Percentiles rank a stretch among this genome's conserved stretches.
phyloP scores from a whole-genome alignment of 2,797 vertebrate genomes.

The Pseudotriccus pelzelni region DNA sequence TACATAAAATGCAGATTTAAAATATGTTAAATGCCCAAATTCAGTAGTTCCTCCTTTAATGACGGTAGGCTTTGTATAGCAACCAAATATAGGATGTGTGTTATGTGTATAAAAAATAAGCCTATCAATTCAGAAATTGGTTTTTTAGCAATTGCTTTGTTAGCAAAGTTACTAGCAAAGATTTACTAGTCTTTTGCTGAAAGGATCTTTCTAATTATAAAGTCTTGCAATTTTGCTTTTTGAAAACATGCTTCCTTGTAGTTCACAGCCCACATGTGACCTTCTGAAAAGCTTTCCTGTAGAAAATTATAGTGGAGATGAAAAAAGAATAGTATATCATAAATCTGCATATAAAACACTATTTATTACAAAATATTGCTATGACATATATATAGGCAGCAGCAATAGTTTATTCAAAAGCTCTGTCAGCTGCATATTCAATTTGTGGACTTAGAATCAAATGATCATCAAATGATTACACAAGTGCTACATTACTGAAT shows the following conservation, averaged over 20 bases:
- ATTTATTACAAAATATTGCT: not conserved
- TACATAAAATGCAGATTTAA: not conserved
- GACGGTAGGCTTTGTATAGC: not conserved
- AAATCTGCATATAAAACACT: not conserved
- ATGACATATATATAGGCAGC: not conserved
- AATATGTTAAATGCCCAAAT: not conserved
- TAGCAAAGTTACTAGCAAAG: not conserved
- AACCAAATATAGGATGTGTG: not conserved
- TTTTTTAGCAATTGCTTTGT: not conserved
- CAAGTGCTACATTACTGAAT: not conserved
- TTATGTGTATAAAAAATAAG: not conserved
- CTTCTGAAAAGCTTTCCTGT: not conserved
- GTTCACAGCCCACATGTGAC: not conserved
- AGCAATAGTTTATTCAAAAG: not conserved
- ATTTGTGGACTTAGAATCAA: not conserved
- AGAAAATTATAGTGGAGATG: not conserved
- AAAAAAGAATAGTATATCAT: not conserved
- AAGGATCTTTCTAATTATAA: not conserved
- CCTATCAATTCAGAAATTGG: not conserved
- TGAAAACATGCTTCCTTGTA: not conserved
- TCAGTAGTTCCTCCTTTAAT: slow-evolving; percentile 10
- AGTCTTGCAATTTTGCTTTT: slow-evolving; percentile 3
- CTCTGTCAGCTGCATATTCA: not conserved
- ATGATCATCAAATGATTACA: not conserved
- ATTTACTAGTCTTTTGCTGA: not conserved